Percentiles rank a stretch among this genome's conserved stretches.
These are phyloP conservation scores for Pelmatolapia mariae DNA, from an alignment of 2,113 vertebrate genomes.

Conservation along the genomic window DNA sequence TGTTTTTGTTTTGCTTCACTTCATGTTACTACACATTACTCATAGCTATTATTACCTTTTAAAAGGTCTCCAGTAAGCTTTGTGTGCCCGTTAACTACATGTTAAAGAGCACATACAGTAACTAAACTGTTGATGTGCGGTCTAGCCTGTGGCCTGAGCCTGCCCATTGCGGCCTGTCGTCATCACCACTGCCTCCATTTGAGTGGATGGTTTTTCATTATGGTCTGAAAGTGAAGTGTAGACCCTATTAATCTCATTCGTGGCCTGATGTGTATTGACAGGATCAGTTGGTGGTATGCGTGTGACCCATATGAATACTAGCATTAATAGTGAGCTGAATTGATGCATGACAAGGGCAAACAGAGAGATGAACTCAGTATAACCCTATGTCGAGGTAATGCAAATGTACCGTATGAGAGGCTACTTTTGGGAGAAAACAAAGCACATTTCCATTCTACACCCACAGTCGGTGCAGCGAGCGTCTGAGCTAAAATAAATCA, in stretches of 20 bases:
- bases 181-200: neutral
- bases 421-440: neutral
- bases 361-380: neutral
- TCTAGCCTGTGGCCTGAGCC: neutral
- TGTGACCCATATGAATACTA: constrained; percentile 50
- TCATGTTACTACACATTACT: neutral
- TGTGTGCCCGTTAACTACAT: neutral
- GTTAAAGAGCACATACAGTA: neutral
- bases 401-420: neutral
- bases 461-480: neutral
- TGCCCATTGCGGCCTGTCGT: neutral
- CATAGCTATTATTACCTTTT: accelerated
- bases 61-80: neutral
- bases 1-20: neutral
- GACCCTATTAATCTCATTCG: neutral
- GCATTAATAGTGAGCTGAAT: neutral
- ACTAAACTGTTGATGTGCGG: neutral
- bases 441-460: neutral
- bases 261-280: constrained; percentile 41
- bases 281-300: constrained; percentile 20
- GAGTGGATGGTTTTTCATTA: neutral
- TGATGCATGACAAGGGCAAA: neutral
- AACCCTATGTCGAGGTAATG: neutral
- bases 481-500: neutral
- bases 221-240: neutral